These are phyloP conservation scores for Nesoenas mayeri DNA, from an alignment of 2,113 vertebrate species.

Conservation along the genomic window DNA sequence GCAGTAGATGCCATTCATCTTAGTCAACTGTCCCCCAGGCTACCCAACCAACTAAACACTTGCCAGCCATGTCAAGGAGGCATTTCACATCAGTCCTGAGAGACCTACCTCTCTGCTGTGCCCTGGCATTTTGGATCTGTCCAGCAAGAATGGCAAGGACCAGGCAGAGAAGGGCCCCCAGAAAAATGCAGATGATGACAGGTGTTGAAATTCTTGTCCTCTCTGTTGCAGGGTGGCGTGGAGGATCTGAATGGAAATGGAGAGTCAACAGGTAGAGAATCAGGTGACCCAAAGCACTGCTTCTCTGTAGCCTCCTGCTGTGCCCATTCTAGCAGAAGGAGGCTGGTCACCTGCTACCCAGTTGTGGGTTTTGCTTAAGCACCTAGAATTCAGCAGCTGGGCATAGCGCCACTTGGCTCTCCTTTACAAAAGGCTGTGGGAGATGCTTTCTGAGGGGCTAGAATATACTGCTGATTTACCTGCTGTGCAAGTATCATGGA, in stretches of 20 bases:
- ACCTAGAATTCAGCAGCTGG: neutral
- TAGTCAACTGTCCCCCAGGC: neutral
- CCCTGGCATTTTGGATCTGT: constrained; percentile 6
- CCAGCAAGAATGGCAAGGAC: constrained; percentile 34
- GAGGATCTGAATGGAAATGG: neutral
- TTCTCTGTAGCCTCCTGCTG: neutral
- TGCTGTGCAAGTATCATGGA: neutral
- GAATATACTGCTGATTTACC: neutral
- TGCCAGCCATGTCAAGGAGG: neutral
- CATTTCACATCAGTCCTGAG: neutral
- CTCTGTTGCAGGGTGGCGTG: neutral
- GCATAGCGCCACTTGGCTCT: neutral
- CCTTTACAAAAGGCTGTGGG: neutral
- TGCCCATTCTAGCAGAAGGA: neutral
- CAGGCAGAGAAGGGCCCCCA: constrained; percentile 36
- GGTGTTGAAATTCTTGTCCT: neutral
- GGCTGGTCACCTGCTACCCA: neutral
- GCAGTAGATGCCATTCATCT: neutral
- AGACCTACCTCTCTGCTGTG: constrained; percentile 7
- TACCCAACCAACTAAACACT: neutral
- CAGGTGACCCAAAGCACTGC: neutral
- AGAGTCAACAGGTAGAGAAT: neutral
- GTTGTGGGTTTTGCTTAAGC: neutral
- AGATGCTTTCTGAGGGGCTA: neutral
- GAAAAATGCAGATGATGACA: constrained; percentile 44